These are phyloP conservation scores for Physeter macrocephalus DNA, from an alignment of 2,113 vertebrate genomes.

Conservation along the genomic window DNA sequence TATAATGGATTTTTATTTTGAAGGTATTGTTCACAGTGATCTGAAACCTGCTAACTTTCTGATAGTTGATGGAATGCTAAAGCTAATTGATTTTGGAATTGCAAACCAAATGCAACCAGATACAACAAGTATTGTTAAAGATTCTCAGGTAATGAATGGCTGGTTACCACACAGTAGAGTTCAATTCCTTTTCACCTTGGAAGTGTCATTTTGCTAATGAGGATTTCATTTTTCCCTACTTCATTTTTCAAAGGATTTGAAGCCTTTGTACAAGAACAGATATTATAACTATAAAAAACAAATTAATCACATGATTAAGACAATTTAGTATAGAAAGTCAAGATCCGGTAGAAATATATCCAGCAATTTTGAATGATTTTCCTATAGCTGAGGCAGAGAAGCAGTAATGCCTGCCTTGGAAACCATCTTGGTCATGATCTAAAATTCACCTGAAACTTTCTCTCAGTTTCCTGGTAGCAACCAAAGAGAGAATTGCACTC, in stretches of 20 bases:
- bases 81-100: slow-evolving; percentile 98
- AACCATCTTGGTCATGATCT: background rate
- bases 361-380: slow-evolving; percentile 1
- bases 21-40: slow-evolving; percentile 98
- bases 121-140: slow-evolving; percentile 97
- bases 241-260: slow-evolving; percentile 27
- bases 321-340: background rate
- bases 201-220: background rate
- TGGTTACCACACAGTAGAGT: background rate
- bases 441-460: background rate
- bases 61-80: slow-evolving; percentile 95
- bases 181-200: background rate
- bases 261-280: background rate
- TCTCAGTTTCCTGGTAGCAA: background rate
- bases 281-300: background rate
- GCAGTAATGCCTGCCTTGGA: background rate
- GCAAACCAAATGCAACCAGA: slow-evolving; percentile 97
- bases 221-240: background rate
- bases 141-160: slow-evolving; percentile 88
- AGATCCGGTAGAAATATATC: background rate
- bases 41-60: slow-evolving; percentile 98
- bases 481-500: background rate
- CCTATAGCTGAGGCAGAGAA: background rate
- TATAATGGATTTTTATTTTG: slow-evolving; percentile 57
- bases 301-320: background rate